phyloP scores from a whole-genome alignment of 2,113 vertebrate genomes.

The Varanus salvator region DNA sequence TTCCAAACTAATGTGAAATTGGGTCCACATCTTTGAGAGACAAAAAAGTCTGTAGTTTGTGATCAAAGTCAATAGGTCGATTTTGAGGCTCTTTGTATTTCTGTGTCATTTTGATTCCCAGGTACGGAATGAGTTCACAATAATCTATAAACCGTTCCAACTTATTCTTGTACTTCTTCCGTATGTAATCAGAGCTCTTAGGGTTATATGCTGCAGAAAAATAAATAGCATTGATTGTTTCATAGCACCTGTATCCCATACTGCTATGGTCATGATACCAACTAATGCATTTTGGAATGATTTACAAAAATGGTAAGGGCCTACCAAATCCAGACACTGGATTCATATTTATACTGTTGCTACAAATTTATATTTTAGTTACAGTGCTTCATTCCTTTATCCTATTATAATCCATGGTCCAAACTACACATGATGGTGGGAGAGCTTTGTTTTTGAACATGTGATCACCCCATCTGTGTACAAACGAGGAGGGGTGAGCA shows the following conservation, averaged over 20 bases:
- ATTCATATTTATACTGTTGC: background rate
- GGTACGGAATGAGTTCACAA: constrained; percentile 89
- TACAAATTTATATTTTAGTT: background rate
- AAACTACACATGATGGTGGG: background rate
- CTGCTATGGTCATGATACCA: background rate
- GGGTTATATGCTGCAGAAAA: constrained; percentile 86
- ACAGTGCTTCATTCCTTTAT: background rate
- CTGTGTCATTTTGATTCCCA: constrained; percentile 81
- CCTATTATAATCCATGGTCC: background rate
- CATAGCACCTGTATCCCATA: background rate
- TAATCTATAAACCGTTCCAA: constrained; percentile 84
- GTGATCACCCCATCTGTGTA: too few relatives aligned
- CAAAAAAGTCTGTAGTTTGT: constrained; percentile 83
- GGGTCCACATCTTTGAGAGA: constrained; percentile 76
- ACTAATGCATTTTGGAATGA: background rate
- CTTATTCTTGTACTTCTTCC: constrained; percentile 84
- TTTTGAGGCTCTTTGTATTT: constrained; percentile 78
- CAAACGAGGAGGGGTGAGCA: too few relatives aligned
- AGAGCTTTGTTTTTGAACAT: background rate
- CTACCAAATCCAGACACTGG: background rate
- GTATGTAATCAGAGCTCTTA: constrained; percentile 74
- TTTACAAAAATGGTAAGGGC: background rate
- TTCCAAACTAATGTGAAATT: constrained; percentile 26
- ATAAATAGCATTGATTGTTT: background rate
- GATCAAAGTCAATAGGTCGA: constrained; percentile 81